Evolutionary conservation across 2,797 vertebrate species (phyloP).

Genomic region (Agapornis canus): DNA sequence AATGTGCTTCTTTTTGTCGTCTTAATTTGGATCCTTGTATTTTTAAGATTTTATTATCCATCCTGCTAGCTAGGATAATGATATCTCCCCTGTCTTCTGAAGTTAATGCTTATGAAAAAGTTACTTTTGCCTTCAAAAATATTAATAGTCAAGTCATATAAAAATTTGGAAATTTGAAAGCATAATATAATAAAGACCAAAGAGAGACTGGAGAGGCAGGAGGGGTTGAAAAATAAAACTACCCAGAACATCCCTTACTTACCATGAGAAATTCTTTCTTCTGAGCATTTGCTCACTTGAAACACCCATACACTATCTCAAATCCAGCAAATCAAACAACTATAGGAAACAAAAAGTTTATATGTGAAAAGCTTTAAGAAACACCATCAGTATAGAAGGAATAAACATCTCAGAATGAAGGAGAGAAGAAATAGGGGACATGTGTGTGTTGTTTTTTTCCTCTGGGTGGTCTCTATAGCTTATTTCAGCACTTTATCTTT

Average conservation of each 20-base stretch:
- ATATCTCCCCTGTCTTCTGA: not conserved
- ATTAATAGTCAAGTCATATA: not conserved
- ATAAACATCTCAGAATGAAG: not conserved
- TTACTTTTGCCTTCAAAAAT: not conserved
- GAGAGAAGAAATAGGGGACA: fast-evolving
- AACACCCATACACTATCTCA: not conserved
- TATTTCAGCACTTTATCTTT: not conserved
- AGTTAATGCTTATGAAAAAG: not conserved
- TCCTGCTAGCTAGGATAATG: not conserved
- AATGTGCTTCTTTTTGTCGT: not conserved
- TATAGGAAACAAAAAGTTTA: not conserved
- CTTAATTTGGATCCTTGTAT: not conserved
- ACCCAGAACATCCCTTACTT: not conserved
- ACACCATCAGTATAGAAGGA: not conserved
- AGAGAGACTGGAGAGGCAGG: not conserved
- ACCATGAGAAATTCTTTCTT: not conserved
- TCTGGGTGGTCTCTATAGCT: not conserved
- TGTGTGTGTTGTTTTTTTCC: not conserved
- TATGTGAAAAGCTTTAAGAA: not conserved
- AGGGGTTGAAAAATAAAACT: not conserved
- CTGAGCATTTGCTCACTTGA: not conserved
- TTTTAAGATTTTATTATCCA: not conserved
- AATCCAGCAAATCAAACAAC: not conserved
- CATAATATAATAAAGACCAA: not conserved
- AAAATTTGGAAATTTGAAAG: not conserved